A percentile compares a stretch with the other conserved stretches of the same genome.
These are phyloP conservation scores for Electrona antarctica DNA, from an alignment of 2,113 vertebrate genomes.

Conservation along the genomic window DNA sequence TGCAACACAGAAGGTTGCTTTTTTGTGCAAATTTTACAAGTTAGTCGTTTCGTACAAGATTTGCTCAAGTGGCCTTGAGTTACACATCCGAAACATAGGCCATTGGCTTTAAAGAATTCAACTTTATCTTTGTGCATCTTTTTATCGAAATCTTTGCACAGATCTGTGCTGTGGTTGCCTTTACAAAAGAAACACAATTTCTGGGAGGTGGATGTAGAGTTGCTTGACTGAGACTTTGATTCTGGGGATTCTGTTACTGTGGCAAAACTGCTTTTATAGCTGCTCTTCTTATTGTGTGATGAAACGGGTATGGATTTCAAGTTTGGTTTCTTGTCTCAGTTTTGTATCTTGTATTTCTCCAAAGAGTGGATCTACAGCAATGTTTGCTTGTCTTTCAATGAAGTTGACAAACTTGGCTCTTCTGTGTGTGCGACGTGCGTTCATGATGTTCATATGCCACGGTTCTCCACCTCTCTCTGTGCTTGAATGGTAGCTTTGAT, in stretches of 20 bases:
- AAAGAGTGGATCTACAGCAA: neutral
- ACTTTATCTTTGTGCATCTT: neutral
- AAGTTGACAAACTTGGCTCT: constrained; percentile 10
- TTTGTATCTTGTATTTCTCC: neutral
- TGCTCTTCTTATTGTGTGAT: neutral
- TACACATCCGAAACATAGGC: neutral
- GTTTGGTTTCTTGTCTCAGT: neutral
- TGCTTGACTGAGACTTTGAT: neutral
- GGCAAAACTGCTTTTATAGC: neutral
- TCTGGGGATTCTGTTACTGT: neutral
- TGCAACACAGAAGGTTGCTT: neutral
- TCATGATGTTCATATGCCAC: neutral
- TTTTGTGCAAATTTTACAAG: neutral
- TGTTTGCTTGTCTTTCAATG: constrained; percentile 1
- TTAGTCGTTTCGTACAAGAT: neutral
- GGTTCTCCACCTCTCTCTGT: neutral
- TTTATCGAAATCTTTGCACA: neutral
- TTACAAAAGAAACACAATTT: neutral
- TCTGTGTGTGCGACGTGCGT: neutral
- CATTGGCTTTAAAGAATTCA: neutral
- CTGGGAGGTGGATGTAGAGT: neutral
- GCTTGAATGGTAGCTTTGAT: neutral
- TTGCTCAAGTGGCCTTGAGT: neutral
- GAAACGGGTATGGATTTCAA: neutral
- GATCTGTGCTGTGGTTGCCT: neutral